Conservation (phyloP, 2,113 vertebrate species). For the Platycercus adscitus region DNA sequence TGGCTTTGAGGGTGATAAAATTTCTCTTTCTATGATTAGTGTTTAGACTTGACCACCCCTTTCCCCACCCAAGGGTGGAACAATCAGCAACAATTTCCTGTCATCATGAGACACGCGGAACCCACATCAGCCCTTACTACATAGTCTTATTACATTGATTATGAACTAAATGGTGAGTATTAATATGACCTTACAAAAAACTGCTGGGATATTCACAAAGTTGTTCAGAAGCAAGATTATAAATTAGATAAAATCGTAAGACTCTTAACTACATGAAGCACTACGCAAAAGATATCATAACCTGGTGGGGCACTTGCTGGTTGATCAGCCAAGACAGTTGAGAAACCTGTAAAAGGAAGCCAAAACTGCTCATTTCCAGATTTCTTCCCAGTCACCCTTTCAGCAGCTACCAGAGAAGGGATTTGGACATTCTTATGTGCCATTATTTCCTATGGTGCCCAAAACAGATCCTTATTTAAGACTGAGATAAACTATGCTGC, state of each 20-base stretch:
- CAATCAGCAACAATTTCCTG: background rate
- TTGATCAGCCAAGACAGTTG: background rate
- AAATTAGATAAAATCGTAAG: background rate
- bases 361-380: background rate
- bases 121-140: background rate
- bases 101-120: background rate
- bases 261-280: background rate
- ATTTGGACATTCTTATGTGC: background rate
- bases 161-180: background rate
- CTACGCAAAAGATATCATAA: background rate
- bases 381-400: background rate
- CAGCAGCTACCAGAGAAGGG: background rate
- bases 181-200: background rate
- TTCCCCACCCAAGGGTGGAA: background rate
- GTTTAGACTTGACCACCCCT: background rate
- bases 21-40: background rate
- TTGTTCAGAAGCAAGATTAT: background rate
- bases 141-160: background rate
- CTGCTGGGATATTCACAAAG: background rate
- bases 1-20: background rate
- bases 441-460: background rate
- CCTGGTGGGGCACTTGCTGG: background rate
- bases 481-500: background rate
- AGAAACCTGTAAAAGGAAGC: background rate
- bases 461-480: background rate